These are phyloP conservation scores for Nomada flava DNA, from an alignment of 2,888 invertebrate species.

Conservation along the genomic window DNA sequence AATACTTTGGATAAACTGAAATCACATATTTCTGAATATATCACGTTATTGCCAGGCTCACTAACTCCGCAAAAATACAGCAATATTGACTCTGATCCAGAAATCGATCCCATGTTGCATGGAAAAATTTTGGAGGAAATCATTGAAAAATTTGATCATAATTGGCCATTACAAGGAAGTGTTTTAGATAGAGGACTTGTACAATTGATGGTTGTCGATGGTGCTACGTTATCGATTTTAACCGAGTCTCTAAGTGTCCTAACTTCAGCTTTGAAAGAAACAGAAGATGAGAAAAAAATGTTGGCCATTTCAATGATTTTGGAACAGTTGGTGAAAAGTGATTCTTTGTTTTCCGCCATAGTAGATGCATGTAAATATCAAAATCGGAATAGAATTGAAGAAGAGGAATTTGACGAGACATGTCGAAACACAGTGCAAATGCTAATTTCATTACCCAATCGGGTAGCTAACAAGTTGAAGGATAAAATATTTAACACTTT, in stretches of 20 bases:
- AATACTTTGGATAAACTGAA: conserved; percentile 78
- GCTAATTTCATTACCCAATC: conserved; percentile 88
- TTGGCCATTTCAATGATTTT: conserved; percentile 84
- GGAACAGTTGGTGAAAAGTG: conserved; percentile 85
- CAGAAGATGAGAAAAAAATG: conserved; percentile 77
- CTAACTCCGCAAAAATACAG: conserved; percentile 89
- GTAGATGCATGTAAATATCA: conserved; percentile 80
- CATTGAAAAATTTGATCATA: conserved; percentile 85
- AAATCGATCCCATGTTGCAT: conserved; percentile 85
- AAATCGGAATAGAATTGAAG: conserved; percentile 59
- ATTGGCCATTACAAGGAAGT: conserved; percentile 86
- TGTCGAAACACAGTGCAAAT: conserved; percentile 87
- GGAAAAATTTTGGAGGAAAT: conserved; percentile 85
- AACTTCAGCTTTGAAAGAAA: conserved; percentile 85
- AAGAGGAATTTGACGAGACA: conserved; percentile 73
- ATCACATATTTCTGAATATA: conserved; percentile 70
- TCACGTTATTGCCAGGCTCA: conserved; percentile 85
- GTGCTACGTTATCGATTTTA: conserved; percentile 79
- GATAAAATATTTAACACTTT: conserved; percentile 87
- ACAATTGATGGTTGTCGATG: conserved; percentile 86
- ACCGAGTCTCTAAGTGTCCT: conserved; percentile 85
- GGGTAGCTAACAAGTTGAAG: conserved; percentile 89
- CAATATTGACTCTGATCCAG: conserved; percentile 85
- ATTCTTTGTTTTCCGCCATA: conserved; percentile 86
- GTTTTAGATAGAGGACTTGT: conserved; percentile 84